Evolutionary conservation across 2,797 vertebrate species (phyloP).

Genomic region (Gallinago stenura): DNA sequence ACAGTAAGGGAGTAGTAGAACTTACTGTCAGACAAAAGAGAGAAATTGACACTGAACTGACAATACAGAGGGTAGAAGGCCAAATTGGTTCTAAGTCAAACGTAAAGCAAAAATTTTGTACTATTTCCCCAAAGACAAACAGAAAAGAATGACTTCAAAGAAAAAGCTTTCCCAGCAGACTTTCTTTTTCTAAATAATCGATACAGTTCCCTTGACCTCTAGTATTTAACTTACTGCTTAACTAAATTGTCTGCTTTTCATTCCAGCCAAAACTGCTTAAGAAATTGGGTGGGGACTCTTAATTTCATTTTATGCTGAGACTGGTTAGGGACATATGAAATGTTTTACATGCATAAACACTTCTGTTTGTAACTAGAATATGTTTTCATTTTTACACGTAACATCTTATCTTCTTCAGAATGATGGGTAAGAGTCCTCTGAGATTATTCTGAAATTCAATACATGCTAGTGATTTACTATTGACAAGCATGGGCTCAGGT

Average conservation of each 20-base stretch:
- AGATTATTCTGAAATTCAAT: neutral
- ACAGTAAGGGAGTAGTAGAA: slow-evolving; percentile 31
- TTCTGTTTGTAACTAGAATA: neutral
- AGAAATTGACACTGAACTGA: slow-evolving; percentile 55
- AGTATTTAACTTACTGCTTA: neutral
- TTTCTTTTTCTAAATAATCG: neutral
- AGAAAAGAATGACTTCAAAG: neutral
- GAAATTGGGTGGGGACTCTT: neutral
- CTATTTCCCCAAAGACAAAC: slow-evolving; percentile 22
- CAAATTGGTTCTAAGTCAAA: slow-evolving; percentile 55
- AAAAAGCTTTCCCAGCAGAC: neutral
- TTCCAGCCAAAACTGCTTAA: neutral
- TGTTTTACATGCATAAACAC: neutral
- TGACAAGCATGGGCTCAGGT: neutral
- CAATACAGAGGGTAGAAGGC: neutral
- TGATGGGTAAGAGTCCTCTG: neutral
- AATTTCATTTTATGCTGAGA: neutral
- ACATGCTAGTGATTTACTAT: neutral
- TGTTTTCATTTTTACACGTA: neutral
- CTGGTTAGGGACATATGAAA: neutral
- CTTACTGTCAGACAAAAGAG: slow-evolving; percentile 52
- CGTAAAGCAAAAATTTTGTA: neutral
- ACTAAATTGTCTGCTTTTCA: neutral
- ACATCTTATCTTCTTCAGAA: neutral
- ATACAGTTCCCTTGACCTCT: neutral